phyloP scores from a whole-genome alignment of 2,113 vertebrate genomes.

The Ictidomys tridecemlineatus region DNA sequence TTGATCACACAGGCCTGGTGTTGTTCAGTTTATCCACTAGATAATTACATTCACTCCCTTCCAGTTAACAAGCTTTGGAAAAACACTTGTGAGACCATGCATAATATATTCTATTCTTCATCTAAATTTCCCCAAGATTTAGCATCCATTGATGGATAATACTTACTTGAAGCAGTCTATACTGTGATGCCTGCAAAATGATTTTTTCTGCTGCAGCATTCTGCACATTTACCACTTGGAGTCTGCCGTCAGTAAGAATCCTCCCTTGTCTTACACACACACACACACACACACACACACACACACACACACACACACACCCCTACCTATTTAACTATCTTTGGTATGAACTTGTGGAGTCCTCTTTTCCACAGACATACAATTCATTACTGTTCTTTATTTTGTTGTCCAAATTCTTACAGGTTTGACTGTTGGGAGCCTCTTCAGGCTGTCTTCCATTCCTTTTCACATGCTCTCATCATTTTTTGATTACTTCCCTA shows the following conservation, averaged over 20 bases:
- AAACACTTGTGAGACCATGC: conserved; percentile 9
- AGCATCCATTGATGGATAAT: not conserved
- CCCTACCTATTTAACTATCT: conserved; percentile 6
- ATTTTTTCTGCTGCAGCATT: not conserved
- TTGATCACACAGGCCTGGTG: not conserved
- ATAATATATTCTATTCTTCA: not conserved
- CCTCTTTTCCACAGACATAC: not conserved
- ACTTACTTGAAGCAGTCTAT: conserved; percentile 25
- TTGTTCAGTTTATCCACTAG: not conserved
- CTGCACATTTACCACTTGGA: not conserved
- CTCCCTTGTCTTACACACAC: not conserved
- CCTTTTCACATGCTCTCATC: not conserved
- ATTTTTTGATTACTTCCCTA: conserved; percentile 33
- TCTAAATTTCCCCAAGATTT: not conserved
- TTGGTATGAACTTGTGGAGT: not conserved
- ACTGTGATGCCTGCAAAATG: conserved; percentile 7
- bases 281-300: too few species aligned
- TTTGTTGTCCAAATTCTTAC: conserved; percentile 22
- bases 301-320: too few species aligned
- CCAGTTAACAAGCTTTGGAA: not conserved
- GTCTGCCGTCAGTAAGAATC: not conserved
- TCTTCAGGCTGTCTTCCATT: conserved; percentile 9
- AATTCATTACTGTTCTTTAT: conserved; percentile 43
- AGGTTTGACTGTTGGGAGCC: not conserved
- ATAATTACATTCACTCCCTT: not conserved